Conservation (phyloP, 2,113 vertebrate species). For the Corythornis cristatus region DNA sequence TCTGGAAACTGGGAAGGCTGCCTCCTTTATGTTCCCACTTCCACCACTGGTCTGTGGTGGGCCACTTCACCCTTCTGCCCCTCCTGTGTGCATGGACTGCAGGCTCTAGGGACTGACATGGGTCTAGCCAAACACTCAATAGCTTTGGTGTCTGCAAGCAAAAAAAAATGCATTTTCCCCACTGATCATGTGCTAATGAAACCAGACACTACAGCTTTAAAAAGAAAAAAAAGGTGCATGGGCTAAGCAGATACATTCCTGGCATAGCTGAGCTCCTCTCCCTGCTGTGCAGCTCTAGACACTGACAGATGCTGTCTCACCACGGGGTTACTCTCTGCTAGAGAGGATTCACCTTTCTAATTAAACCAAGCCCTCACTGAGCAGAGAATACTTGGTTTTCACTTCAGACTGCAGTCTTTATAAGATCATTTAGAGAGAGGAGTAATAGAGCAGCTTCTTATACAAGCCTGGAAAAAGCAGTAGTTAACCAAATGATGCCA, state of each 20-base stretch:
- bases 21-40: background rate
- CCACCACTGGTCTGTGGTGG: background rate
- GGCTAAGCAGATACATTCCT: background rate
- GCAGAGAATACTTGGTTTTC: background rate
- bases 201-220: background rate
- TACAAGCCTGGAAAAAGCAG: background rate
- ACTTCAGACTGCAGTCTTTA: background rate
- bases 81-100: background rate
- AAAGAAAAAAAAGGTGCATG: background rate
- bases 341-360: slow-evolving; percentile 22
- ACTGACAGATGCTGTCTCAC: slow-evolving; percentile 35
- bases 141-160: fast-evolving
- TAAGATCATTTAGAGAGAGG: background rate
- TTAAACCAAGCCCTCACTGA: background rate
- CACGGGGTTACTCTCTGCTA: background rate
- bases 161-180: background rate
- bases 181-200: background rate
- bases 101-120: background rate
- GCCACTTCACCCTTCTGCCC: background rate
- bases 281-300: slow-evolving; percentile 22
- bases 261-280: background rate
- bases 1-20: background rate
- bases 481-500: background rate
- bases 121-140: fast-evolving
- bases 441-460: background rate